phyloP scores from a whole-genome alignment of 2,113 vertebrate species.

The Antechinus stuartii region DNA sequence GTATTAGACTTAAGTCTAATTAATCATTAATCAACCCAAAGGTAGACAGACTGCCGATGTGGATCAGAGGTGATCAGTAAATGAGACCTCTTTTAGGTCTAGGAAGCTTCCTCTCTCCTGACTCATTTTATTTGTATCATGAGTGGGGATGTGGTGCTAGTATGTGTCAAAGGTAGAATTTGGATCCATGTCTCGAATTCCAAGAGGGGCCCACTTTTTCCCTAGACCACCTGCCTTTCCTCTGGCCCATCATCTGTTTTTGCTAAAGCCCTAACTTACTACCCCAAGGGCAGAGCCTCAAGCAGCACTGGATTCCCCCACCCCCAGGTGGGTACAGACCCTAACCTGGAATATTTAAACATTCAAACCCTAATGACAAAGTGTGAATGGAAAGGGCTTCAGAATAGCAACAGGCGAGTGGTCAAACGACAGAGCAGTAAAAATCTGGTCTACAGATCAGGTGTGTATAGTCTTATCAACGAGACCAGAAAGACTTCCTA shows the following conservation, averaged over 20 bases:
- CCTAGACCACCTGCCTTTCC: not conserved
- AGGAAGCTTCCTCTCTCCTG: not conserved
- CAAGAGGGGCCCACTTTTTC: not conserved
- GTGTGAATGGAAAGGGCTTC: not conserved
- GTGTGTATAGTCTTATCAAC: not conserved
- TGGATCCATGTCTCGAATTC: not conserved
- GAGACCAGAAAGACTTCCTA: not conserved
- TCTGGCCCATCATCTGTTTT: not conserved
- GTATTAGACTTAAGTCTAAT: not conserved
- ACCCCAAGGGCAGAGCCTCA: not conserved
- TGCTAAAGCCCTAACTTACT: not conserved
- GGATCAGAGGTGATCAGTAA: not conserved
- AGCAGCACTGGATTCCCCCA: not conserved
- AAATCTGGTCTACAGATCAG: not conserved
- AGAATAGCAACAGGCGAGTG: not conserved
- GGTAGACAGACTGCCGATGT: not conserved
- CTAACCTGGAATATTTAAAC: not conserved
- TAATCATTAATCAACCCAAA: not conserved
- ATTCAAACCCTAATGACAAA: not conserved
- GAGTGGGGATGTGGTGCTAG: not conserved
- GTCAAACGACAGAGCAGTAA: not conserved
- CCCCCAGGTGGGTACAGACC: not conserved
- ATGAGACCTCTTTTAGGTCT: not conserved
- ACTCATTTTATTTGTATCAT: not conserved
- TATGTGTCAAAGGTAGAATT: not conserved